Evolutionary conservation across 2,797 vertebrate genomes (phyloP), one percentile per base, ranked within the genome.

Genomic region (Muscicapa comitata): DNA sequence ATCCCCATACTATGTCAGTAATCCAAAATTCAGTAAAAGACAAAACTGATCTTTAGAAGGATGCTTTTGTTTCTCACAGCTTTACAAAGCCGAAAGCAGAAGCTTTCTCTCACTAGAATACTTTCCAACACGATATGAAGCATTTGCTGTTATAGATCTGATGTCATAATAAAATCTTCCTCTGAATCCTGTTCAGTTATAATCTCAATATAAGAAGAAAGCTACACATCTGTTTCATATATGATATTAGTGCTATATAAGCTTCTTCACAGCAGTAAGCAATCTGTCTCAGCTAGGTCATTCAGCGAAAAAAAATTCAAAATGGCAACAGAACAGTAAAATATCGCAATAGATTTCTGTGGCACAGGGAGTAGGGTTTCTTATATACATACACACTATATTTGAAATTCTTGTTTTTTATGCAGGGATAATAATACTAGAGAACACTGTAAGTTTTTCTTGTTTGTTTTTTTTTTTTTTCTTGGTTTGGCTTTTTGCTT

Each of bases 361-460:
- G n/a, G 55, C 18, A 42, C 20, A 62, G 10, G 4, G 7, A n/a
- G 16, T 57, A 47, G 3, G 1, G 1, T 1, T 5, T 9, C 78
- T 83, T 37, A 29, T 25, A 63, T 21, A 55, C 4, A 45, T 8
- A 3, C 68, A 35, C 2, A 31, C 25, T 79, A 89, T 59, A 40
- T 25, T 29, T 42, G 20, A 86, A n/a, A 89, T 65, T 28, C 19
- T 58, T 75, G 6, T 75, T 68, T 71, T 10, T 63, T 59, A 16
- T 50, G 8, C 12, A 57, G 15, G 19, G 7, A 53, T 38, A 78
- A 86, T 45, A 35, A n/a, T 58, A 54, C 16, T 19, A 45, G 12
- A 53, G 40, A 75, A 62, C 1, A 53, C 3, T 7, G 1, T 17
- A 58, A 35, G 13, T 1, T 24, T 58, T 53, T 18, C 15, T 58